Evolutionary conservation across 2,797 vertebrate species (phyloP).

Genomic region (Telmatherina bonti): DNA sequence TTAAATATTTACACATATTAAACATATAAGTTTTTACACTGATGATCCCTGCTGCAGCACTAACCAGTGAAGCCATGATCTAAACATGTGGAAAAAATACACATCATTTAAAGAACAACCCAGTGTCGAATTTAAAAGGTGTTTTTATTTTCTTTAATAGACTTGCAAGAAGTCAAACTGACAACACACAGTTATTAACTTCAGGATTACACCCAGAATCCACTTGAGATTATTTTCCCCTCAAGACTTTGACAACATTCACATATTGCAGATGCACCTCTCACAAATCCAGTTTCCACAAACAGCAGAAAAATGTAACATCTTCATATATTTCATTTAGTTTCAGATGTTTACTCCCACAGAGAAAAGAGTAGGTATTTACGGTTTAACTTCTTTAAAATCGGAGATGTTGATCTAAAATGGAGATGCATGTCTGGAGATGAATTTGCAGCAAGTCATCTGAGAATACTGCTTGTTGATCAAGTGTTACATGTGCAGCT

Average conservation of each 20-base stretch:
- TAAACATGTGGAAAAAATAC: neutral
- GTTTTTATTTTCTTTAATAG: conserved; percentile 63
- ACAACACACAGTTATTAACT: conserved; percentile 47
- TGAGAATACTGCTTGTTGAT: conserved; percentile 23
- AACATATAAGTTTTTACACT: too few species aligned
- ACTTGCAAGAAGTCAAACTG: conserved; percentile 54
- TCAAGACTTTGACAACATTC: conserved; percentile 47
- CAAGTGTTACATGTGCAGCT: conserved; percentile 26
- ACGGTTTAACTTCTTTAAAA: conserved; percentile 24
- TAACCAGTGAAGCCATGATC: neutral
- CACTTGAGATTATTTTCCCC: conserved; percentile 29
- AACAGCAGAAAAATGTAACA: conserved; percentile 44
- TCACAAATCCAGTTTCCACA: conserved; percentile 53
- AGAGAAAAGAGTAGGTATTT: conserved; percentile 1
- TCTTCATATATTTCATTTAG: conserved; percentile 27
- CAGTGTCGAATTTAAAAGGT: conserved; percentile 13
- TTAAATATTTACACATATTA: too few species aligned
- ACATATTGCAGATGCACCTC: conserved; percentile 39
- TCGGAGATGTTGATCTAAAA: conserved; percentile 16
- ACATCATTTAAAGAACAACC: neutral
- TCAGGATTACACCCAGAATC: conserved; percentile 34
- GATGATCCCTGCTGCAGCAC: too few species aligned
- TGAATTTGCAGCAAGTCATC: conserved; percentile 19
- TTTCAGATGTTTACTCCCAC: neutral
- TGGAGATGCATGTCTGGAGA: conserved; percentile 6